A percentile compares a stretch with the other conserved stretches of the same genome.
These are phyloP conservation scores for Psittacula cyanocephala DNA, from an alignment of 2,113 vertebrate genomes.

Conservation along the genomic window DNA sequence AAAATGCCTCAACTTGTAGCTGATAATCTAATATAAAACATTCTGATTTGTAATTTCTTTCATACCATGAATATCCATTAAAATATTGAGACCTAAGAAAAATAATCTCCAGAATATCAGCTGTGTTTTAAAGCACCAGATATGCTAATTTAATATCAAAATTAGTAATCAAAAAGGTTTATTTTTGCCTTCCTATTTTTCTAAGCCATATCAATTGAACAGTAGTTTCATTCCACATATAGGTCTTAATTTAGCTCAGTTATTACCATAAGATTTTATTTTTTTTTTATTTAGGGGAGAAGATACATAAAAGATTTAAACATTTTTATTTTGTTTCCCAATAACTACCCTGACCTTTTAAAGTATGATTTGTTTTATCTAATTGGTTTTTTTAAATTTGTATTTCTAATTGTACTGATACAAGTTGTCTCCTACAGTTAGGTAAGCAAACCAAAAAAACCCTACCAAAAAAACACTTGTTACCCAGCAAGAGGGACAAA, in stretches of 20 bases:
- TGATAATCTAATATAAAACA: neutral
- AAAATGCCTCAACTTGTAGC: neutral
- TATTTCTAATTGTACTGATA: neutral
- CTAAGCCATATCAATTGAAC: neutral
- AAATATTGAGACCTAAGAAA: neutral
- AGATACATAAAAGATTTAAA: neutral
- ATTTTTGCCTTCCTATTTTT: neutral
- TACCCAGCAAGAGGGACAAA: neutral
- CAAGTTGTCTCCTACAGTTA: neutral
- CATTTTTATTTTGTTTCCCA: neutral
- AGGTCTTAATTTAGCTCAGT: neutral
- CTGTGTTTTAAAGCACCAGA: neutral
- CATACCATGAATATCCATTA: neutral
- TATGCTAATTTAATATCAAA: neutral
- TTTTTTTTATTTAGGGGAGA: neutral
- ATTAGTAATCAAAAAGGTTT: neutral
- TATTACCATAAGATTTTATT: neutral
- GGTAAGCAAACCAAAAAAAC: neutral
- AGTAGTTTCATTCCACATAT: neutral
- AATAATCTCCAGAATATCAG: neutral
- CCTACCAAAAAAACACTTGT: fast-evolving
- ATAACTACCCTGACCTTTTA: neutral
- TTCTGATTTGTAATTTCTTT: neutral
- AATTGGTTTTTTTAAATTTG: neutral
- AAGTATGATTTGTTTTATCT: neutral